Percentiles rank a stretch among this genome's conserved stretches.
Conservation (phyloP, 2,888 invertebrate genomes). For the Ametastegia equiseti region DNA sequence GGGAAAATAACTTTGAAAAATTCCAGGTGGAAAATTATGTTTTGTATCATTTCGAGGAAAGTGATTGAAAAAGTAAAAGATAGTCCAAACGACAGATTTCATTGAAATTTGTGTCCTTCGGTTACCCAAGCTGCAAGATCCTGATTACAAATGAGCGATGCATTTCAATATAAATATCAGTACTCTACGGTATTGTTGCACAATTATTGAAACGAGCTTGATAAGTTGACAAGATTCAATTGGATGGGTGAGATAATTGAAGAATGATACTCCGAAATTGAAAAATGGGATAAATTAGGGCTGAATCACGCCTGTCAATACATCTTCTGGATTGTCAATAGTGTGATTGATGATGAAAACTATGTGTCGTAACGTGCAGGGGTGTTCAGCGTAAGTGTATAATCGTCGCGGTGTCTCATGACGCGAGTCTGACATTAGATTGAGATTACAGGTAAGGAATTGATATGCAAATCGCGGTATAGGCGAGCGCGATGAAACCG, state of each 20-base stretch:
- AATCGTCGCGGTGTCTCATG: not conserved
- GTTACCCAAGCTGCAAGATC: too few relatives aligned
- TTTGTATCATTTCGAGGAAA: too few relatives aligned
- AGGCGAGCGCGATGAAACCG: constrained; percentile 44
- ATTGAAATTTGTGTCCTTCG: too few relatives aligned
- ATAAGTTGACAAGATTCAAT: not conserved
- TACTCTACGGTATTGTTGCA: too few relatives aligned
- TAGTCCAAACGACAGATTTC: too few relatives aligned
- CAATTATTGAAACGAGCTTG: too few relatives aligned
- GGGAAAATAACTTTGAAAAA: too few relatives aligned
- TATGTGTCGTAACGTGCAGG: not conserved
- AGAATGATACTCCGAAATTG: not conserved
- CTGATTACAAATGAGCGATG: too few relatives aligned
- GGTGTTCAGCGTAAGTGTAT: not conserved
- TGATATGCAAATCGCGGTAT: constrained; percentile 33
- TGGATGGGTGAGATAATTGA: not conserved
- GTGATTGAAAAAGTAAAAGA: too few relatives aligned
- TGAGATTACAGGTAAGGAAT: not conserved
- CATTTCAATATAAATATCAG: too few relatives aligned
- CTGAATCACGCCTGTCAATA: constrained; percentile 17
- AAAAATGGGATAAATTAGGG: not conserved
- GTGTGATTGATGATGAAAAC: not conserved
- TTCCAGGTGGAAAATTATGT: too few relatives aligned
- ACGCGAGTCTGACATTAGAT: not conserved
- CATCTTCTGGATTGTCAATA: not conserved